Conservation (phyloP, 2,888 invertebrate species). For the Podabrus alpinus region DNA sequence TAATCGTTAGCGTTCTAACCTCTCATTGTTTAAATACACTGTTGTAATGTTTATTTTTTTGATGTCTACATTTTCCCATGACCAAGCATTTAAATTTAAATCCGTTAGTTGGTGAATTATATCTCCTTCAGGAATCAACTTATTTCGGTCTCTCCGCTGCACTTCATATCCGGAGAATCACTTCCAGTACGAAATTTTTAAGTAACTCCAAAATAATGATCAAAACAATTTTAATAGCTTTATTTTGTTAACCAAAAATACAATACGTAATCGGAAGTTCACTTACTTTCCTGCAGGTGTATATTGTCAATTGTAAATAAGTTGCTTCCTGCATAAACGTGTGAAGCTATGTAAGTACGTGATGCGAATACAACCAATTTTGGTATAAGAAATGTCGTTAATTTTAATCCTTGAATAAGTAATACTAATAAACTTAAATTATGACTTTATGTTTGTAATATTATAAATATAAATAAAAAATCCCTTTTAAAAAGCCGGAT, state of each 20-base stretch:
- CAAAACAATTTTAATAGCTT: neutral
- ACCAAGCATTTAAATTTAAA: neutral
- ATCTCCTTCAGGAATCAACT: neutral
- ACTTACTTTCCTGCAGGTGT: conserved; percentile 36
- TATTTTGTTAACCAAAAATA: neutral
- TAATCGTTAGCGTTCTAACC: conserved; percentile 35
- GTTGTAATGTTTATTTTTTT: conserved; percentile 11
- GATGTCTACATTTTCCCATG: conserved; percentile 3
- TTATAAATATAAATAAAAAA: neutral
- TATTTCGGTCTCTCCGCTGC: neutral
- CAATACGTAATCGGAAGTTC: conserved; percentile 1
- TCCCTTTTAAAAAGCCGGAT: neutral
- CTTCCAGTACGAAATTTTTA: neutral
- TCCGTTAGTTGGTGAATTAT: neutral
- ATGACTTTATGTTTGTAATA: neutral
- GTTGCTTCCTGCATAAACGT: conserved; percentile 31
- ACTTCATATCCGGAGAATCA: neutral
- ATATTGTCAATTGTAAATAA: conserved; percentile 29
- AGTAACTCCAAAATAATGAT: neutral
- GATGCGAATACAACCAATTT: conserved; percentile 15
- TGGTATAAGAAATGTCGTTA: conserved; percentile 12
- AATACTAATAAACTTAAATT: neutral
- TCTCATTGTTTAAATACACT: conserved; percentile 24
- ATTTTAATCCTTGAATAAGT: neutral
- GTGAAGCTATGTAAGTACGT: conserved; percentile 22